Evolutionary conservation across 2,113 vertebrate species (phyloP), one percentile per base, ranked within the genome.

Genomic region (Toxotes chatareus): DNA sequence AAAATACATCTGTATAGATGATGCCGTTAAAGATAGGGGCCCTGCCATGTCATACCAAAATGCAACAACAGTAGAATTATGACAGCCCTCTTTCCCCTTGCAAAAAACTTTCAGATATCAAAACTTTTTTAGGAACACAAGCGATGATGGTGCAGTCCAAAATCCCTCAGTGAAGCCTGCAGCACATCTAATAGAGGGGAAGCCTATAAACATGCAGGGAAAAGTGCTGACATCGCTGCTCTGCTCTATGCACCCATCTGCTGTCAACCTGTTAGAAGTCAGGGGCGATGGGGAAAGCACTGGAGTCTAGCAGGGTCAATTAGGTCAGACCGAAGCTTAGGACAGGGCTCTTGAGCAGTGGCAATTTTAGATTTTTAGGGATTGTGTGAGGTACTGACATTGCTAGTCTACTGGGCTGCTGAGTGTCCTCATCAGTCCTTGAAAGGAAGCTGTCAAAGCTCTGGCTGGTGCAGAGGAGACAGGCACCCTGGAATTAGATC

Each of bases 401-500:
- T 47, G 63, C 23, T 36, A 27, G 49, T 9, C 70, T 40, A 19
- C 56, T 17, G 64, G 17, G 69, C 70, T 27, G 32, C 76, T 27
- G 74, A 76, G 70, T 49, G 32, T 40, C 76, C 40, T 65, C 73
- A 72, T 83, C 68, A 34, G 44, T 66, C 72, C 83, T 34, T 68
- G 17, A 78, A 17, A 55, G 16, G 17, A 57, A 47, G 38, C 65
- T 85, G 59, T 83, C 19, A 31, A n/a, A 72, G 67, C 46, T 27
- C 38, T 55, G 31, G 27, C 63, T 49, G 63, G 16, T 31, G 71
- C 44, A 65, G 68, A 85, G 64, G 31, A 69, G 21, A 59, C 46
- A 27, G 75, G 27, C 63, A 65, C 59, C 46, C 14, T 44, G 57
- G 68, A 78, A 86, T 88, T 76, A 71, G 76, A 91, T 79, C 64